phyloP scores from a whole-genome alignment of 2,888 invertebrate genomes.

The Pristionchus arcanus region DNA sequence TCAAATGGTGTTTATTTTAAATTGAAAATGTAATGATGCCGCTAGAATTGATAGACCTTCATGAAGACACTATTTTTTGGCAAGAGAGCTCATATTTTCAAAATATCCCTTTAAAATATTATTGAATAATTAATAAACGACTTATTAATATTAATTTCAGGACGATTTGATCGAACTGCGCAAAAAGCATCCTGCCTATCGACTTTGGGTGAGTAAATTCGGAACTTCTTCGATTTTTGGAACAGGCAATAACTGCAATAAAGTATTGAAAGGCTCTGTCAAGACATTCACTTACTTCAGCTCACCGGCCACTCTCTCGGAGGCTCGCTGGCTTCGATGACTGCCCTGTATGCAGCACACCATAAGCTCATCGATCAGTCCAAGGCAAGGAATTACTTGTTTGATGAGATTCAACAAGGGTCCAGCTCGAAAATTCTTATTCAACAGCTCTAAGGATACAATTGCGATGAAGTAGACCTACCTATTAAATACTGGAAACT shows the following conservation, averaged over 20 bases:
- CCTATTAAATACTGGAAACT: conserved; percentile 68
- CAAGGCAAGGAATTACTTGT: conserved; percentile 67
- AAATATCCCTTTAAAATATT: not conserved
- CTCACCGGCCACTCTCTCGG: conserved; percentile 78
- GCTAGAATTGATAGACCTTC: no score
- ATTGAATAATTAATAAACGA: not conserved
- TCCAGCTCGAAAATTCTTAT: no score
- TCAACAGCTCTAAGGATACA: no score
- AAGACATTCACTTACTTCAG: conserved; percentile 60
- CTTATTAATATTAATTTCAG: not conserved
- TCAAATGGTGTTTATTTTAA: no score
- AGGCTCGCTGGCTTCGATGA: conserved; percentile 78
- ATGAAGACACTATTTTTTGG: no score
- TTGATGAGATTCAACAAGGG: no score
- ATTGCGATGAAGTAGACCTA: no score
- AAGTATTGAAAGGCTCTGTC: no score
- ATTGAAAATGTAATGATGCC: no score
- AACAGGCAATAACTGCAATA: no score
- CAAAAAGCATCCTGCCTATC: conserved; percentile 75
- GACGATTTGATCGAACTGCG: conserved; percentile 73
- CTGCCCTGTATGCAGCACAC: conserved; percentile 75
- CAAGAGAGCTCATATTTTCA: not conserved
- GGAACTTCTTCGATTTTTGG: not conserved
- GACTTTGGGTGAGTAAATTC: conserved; percentile 70
- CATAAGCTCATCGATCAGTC: conserved; percentile 70